These are phyloP conservation scores for Melanchra persicariae DNA, from an alignment of 2,888 invertebrate species.

Conservation along the genomic window DNA sequence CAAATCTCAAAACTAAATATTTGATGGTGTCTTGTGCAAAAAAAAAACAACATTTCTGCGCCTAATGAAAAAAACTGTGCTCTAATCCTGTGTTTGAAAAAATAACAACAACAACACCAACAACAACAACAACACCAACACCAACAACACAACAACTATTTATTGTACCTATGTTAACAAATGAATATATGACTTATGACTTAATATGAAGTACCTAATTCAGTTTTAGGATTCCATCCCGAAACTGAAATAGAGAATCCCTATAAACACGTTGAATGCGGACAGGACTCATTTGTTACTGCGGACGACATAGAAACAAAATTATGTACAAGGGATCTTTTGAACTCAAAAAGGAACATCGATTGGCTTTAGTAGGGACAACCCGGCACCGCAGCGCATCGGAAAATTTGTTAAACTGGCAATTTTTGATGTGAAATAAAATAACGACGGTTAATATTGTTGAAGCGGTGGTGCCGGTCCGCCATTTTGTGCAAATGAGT, in stretches of 20 bases:
- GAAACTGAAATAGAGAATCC: slow-evolving; percentile 50
- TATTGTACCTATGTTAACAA: too few relatives aligned
- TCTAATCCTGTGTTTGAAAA: slow-evolving; percentile 1
- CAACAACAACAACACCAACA: too few relatives aligned
- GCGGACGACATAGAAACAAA: slow-evolving; percentile 36
- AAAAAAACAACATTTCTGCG: neutral
- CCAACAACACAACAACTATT: too few relatives aligned
- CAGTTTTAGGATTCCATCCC: slow-evolving; percentile 47
- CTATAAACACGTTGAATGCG: slow-evolving; percentile 51
- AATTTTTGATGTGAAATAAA: neutral
- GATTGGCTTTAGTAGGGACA: slow-evolving; percentile 39
- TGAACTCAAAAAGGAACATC: neutral
- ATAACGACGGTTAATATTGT: neutral
- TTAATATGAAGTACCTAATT: slow-evolving; percentile 34
- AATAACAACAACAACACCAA: too few relatives aligned
- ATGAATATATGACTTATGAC: too few relatives aligned
- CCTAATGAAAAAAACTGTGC: neutral
- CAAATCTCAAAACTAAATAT: neutral
- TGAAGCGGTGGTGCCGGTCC: slow-evolving; percentile 40
- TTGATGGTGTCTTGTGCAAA: neutral
- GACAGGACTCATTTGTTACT: slow-evolving; percentile 56
- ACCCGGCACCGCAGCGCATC: slow-evolving; percentile 34
- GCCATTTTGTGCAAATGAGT: slow-evolving; percentile 54
- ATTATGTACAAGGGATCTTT: slow-evolving; percentile 24
- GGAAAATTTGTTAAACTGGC: neutral